Evolutionary conservation across 2,113 vertebrate species (phyloP).

Genomic region (Neotoma lepida): DNA sequence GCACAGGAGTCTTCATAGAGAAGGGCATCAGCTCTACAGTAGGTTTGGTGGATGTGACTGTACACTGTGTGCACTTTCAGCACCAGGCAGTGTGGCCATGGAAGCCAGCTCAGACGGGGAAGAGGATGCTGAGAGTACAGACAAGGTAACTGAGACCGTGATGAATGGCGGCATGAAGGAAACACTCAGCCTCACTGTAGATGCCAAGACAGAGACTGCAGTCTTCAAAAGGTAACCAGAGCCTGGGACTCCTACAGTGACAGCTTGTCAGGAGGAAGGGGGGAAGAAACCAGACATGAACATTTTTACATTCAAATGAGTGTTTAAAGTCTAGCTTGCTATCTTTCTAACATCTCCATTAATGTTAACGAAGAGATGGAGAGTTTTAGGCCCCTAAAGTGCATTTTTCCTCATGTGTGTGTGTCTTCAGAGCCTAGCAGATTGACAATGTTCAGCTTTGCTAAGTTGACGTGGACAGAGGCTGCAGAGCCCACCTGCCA

Average conservation of each 20-base stretch:
- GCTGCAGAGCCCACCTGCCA: not conserved
- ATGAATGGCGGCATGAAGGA: slow-evolving; percentile 99
- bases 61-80: slow-evolving; percentile 46
- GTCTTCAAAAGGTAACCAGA: slow-evolving; percentile 96
- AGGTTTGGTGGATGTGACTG: accelerated
- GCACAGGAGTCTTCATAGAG: not conserved
- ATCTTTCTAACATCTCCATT: not conserved
- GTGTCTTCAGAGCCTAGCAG: not conserved
- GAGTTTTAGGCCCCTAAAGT: not conserved
- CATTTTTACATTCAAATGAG: not conserved
- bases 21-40: accelerated
- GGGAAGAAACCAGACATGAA: accelerated
- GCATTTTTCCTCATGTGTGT: not conserved
- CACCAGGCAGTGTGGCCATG: slow-evolving; percentile 85
- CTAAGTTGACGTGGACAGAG: not conserved
- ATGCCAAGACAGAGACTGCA: slow-evolving; percentile 98
- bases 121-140: slow-evolving; percentile 90
- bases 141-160: slow-evolving; percentile 98
- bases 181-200: slow-evolving; percentile 98
- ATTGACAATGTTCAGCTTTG: not conserved
- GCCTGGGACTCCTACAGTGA: accelerated
- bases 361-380: not conserved
- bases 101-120: slow-evolving; percentile 89
- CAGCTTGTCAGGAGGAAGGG: not conserved
- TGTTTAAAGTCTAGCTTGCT: not conserved